phyloP scores from a whole-genome alignment of 1,140 invertebrate species.

The Capitella teleta region DNA sequence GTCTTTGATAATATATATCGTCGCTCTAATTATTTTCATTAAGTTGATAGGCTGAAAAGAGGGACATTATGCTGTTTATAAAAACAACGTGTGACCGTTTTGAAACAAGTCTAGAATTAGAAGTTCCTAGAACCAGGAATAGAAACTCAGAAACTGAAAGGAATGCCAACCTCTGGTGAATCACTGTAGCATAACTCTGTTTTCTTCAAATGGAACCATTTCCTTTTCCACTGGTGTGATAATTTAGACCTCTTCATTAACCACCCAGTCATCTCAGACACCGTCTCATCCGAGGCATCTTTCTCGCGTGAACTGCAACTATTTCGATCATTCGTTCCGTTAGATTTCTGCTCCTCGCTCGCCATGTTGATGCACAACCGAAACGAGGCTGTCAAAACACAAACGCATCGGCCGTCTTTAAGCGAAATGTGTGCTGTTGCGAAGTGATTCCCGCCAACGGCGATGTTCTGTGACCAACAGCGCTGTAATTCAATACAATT shows the following conservation, averaged over 20 bases:
- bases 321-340: too few species aligned
- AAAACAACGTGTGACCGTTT: not conserved
- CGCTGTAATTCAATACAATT: too few species aligned
- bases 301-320: too few species aligned
- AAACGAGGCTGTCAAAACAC: too few species aligned
- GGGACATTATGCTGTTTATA: not conserved
- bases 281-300: too few species aligned
- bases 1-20: not conserved
- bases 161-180: constrained; percentile 22
- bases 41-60: not conserved
- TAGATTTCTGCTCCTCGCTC: too few species aligned
- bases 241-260: constrained; percentile 29
- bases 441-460: too few species aligned
- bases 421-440: too few species aligned
- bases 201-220: constrained; percentile 33
- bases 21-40: not conserved
- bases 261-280: constrained; percentile 20
- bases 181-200: constrained; percentile 31
- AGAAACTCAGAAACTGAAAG: constrained; percentile 6
- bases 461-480: too few species aligned
- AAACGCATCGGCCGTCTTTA: too few species aligned
- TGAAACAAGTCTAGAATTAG: not conserved
- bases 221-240: constrained; percentile 28
- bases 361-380: too few species aligned
- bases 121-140: not conserved